Base-by-base conservation (phyloP, 2,797 vertebrate genomes). In the Ara ararauna region DNA sequence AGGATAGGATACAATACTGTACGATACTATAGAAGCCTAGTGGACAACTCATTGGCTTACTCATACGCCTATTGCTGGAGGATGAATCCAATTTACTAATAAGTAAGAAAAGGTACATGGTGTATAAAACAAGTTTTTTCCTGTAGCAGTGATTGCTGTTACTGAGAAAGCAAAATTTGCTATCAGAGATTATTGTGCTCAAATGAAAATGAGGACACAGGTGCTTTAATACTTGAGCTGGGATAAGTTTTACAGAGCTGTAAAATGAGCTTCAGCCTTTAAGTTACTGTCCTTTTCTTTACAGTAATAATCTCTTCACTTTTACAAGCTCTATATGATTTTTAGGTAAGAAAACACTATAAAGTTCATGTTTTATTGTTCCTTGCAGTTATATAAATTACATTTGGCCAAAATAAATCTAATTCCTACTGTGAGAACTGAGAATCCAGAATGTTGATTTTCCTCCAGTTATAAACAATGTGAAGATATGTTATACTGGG, bases 311-410 rank as follows among this genome's bases (percentile, higher is more conserved):
- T 97, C 97, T 98, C 97, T 97, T 97, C 97, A 96, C 97, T 98
- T 98, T 98, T 98, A 98, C 98, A 98, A 98, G 97, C 96, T 97
- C 97, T 98, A 95, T 98, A 98, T 98, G 98, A 98, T 98, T 98
- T 98, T 98, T 98, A 98, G 97, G 98, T 98, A 98, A 98, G 97
- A 98, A 98, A 98, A 98, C 98, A 98, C 97, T 96, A 96, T 98
- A 97, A 98, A 98, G 98, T 98, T 98, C 97, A 97, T 97, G 97
- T 98, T 98, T 98, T 98, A 98, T 98, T 98, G 98, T 98, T 98
- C 96, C 97, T 98, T 98, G 97, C 98, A 97, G 98, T 98, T 98
- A 97, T 97, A 98, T 98, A 98, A 98, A 98, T 98, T 98, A 98
- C 96, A 92, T 98, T 98, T 98, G 98, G 98, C 98, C 98, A 98